Percentiles rank a stretch among this genome's conserved stretches.
Evolutionary conservation across 2,113 vertebrate species (phyloP).

Genomic region (Mustela lutreola): DNA sequence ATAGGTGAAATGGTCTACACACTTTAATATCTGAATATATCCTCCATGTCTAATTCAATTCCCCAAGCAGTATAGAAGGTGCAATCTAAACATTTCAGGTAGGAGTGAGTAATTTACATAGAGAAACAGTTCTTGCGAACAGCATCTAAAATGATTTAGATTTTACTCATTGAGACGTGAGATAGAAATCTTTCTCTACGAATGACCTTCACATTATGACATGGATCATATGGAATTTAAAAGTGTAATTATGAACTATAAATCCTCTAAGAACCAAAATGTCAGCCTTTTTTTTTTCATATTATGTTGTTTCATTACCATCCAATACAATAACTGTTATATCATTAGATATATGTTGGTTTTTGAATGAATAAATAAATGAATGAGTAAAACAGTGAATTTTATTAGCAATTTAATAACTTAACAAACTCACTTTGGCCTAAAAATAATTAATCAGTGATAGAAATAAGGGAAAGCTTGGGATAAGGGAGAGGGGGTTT

Average conservation of each 20-base stretch:
- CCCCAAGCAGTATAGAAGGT: not conserved
- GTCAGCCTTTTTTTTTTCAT: not conserved
- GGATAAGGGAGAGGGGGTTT: not conserved
- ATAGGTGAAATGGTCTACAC: slow-evolving; percentile 18
- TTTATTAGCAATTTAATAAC: not conserved
- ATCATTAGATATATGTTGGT: not conserved
- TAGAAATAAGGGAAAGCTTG: not conserved
- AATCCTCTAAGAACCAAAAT: not conserved
- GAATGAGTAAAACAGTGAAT: not conserved
- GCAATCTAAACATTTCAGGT: slow-evolving; percentile 22
- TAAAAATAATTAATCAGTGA: slow-evolving; percentile 16
- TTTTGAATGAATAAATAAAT: slow-evolving; percentile 53
- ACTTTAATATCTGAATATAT: slow-evolving; percentile 54
- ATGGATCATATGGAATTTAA: not conserved
- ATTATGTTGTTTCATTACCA: not conserved
- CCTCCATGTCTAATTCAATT: slow-evolving; percentile 21
- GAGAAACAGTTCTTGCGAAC: slow-evolving; percentile 36
- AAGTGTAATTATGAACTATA: not conserved
- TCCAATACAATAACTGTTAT: not conserved
- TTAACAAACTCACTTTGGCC: not conserved
- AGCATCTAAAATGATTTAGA: slow-evolving; percentile 2
- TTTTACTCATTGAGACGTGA: slow-evolving; percentile 23
- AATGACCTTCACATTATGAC: not conserved
- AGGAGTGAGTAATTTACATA: not conserved
- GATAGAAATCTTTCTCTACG: not conserved